Evolutionary conservation across 2,888 invertebrate genomes (phyloP), one percentile per base, ranked within the genome.

Genomic region (Lordiphosa fenestrarum): DNA sequence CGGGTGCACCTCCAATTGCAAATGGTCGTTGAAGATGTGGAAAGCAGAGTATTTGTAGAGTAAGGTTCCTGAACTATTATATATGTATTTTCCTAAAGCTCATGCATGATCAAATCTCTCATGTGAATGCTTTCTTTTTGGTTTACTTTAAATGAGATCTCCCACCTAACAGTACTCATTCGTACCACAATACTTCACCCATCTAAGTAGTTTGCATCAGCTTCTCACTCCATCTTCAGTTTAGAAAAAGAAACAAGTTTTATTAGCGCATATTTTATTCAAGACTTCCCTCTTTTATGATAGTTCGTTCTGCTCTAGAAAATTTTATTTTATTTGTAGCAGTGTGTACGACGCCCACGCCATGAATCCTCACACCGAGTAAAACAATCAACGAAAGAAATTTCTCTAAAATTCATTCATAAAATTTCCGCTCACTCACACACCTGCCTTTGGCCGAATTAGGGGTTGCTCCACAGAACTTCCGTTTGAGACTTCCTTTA

Each of bases 291-390:
- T 39, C 44, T 23, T 50, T 54, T 44, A 37, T 56, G 65, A 62
- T 53, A 59, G 51, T 41, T 64, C 44, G 51, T 71, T 80, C 66
- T 75, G 80, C 63, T 72, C 76, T 70, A 80, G 58, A 61, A 70
- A 67, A 71, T 66, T 53, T 59, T 47, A 64, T 69, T 47, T 40
- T 47, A 53, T 25, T 7, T 25, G 7, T 7, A 25, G 2, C 25
- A 25, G 7, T 7, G 25, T 25, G 25, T 25, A 25, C 21, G 64
- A 25, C 21, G 64, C 61, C 61, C 64, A 62, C 64, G 63, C 52
- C 58, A 36, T 36, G 66, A 66, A 63, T 65, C 57, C 46, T 56
- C 40, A 19, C 12, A 12, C 30, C 23, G 30, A 10, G 9, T 10
- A 30, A 30, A 1, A 30, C 3, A 30, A 30, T 30, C 2, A 10